Conservation (phyloP, 2,888 invertebrate genomes). For the Eristalis intricaria region DNA sequence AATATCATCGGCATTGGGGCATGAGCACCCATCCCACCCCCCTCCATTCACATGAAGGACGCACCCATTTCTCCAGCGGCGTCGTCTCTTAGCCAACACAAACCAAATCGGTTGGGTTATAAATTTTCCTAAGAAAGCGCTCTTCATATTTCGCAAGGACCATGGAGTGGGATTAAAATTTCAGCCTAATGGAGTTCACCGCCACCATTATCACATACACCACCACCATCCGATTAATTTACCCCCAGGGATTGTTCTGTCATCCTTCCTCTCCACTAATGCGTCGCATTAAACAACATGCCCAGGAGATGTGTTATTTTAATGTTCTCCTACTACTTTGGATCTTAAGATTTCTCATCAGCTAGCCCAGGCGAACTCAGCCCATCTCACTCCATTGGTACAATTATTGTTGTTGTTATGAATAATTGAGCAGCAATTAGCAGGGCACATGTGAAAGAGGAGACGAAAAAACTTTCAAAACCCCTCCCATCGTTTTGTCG, state of each 20-base stretch:
- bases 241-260: constrained; percentile 64
- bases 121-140: constrained; percentile 43
- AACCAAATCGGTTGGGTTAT: constrained; percentile 34
- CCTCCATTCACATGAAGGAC: neutral
- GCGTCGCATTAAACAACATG: constrained; percentile 51
- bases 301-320: constrained; percentile 58
- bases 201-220: constrained; percentile 55
- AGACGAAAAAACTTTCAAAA: constrained; percentile 18
- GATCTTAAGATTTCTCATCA: neutral
- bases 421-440: constrained; percentile 66
- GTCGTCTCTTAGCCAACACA: neutral
- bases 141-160: constrained; percentile 33
- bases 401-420: constrained; percentile 47
- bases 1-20: neutral
- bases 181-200: constrained; percentile 67
- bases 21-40: neutral
- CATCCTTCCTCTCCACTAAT: constrained; percentile 51
- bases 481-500: neutral
- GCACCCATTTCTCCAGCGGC: neutral
- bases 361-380: neutral
- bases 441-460: constrained; percentile 59
- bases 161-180: constrained; percentile 51
- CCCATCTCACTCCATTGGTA: neutral
- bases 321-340: constrained; percentile 49
- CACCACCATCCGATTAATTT: constrained; percentile 59